Evolutionary conservation across 2,113 vertebrate genomes (phyloP).

Genomic region (Nansenia antarctica): DNA sequence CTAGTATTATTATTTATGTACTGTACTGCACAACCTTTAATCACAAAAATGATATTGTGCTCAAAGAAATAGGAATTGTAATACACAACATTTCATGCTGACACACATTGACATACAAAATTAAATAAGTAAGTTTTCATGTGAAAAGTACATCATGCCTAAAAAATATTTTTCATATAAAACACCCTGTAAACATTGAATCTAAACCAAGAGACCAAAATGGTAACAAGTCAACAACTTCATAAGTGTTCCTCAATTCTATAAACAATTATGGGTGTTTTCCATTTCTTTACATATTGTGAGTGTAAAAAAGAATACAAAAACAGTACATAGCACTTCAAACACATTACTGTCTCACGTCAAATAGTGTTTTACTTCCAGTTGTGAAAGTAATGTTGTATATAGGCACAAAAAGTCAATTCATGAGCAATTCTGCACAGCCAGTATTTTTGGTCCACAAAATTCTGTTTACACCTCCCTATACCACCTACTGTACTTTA

Average conservation of each 20-base stretch:
- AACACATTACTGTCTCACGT: conserved; percentile 73
- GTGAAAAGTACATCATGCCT: conserved; percentile 69
- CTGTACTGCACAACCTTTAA: conserved; percentile 65
- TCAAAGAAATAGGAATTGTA: conserved; percentile 54
- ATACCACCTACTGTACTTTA: background rate
- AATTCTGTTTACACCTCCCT: conserved; percentile 23
- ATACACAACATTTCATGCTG: conserved; percentile 75
- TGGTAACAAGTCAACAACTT: conserved; percentile 65
- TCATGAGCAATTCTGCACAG: conserved; percentile 35
- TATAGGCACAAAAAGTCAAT: conserved; percentile 74
- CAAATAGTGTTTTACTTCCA: conserved; percentile 64
- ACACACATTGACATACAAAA: conserved; percentile 74
- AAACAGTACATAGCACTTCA: conserved; percentile 81
- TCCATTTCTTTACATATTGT: conserved; percentile 68
- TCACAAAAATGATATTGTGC: conserved; percentile 66
- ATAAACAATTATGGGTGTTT: conserved; percentile 29
- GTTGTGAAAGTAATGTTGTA: conserved; percentile 62
- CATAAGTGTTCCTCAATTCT: conserved; percentile 49
- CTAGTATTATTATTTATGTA: conserved; percentile 57
- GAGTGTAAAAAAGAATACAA: conserved; percentile 66
- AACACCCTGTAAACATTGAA: conserved; percentile 72
- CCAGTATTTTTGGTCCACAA: conserved; percentile 32
- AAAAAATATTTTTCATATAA: conserved; percentile 80
- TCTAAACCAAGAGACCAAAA: conserved; percentile 75
- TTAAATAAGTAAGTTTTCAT: conserved; percentile 63